phyloP scores from a whole-genome alignment of 2,888 invertebrate genomes.

The Pristionchus maxplancki region DNA sequence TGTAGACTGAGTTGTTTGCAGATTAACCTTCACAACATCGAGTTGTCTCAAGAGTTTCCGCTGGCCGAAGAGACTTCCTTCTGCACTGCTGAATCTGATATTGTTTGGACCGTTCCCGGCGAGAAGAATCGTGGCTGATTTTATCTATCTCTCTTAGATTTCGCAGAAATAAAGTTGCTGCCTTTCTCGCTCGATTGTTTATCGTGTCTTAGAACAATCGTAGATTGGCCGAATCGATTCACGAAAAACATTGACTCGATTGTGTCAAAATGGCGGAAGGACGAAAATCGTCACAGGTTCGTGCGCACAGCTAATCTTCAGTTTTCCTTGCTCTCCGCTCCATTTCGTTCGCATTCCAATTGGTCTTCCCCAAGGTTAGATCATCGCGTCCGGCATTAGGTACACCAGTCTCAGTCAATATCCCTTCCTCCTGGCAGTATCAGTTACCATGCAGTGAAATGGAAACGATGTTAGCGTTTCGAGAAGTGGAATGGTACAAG shows the following conservation, averaged over 20 bases:
- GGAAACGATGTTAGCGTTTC: not conserved
- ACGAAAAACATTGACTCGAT: not conserved
- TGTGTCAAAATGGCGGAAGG: not conserved
- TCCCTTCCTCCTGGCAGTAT: not conserved
- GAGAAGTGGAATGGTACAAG: constrained; percentile 9
- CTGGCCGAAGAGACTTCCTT: constrained; percentile 40
- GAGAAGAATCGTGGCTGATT: constrained; percentile 8
- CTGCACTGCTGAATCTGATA: constrained; percentile 29
- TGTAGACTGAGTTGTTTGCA: too few relatives aligned
- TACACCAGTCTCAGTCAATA: not conserved
- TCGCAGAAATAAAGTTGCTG: not conserved
- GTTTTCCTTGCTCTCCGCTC: constrained; percentile 32
- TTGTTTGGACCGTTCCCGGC: constrained; percentile 28
- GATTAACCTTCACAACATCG: constrained; percentile 24
- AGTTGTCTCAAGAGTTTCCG: constrained; percentile 36
- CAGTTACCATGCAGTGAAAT: not conserved
- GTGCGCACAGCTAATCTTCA: constrained; percentile 31
- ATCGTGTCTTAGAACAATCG: not conserved
- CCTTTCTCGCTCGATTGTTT: constrained; percentile 12
- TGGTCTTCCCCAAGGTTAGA: constrained; percentile 41
- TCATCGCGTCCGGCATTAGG: not conserved
- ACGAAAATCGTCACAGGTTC: not conserved
- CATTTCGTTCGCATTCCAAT: constrained; percentile 41
- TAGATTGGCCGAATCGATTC: constrained; percentile 32
- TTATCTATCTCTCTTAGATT: not conserved